phyloP scores from a whole-genome alignment of 2,113 vertebrate genomes.

The Xenopus laevis region DNA sequence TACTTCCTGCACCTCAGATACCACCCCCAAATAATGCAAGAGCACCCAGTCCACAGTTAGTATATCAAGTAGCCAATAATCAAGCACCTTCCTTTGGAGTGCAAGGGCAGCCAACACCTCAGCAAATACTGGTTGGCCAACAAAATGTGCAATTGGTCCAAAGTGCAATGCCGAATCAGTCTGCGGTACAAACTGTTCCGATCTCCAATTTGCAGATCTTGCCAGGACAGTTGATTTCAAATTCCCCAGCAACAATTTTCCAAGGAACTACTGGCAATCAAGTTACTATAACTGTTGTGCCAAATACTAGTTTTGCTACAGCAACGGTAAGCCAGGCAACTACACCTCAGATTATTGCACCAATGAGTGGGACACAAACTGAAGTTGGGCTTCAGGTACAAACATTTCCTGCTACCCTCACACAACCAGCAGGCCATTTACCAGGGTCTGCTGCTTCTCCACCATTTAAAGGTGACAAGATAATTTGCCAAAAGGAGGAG shows the following conservation, averaged over 20 bases:
- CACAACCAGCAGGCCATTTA: conserved; percentile 75
- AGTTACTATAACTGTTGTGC: conserved; percentile 97
- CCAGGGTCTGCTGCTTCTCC: conserved; percentile 70
- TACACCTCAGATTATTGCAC: conserved; percentile 73
- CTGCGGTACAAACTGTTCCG: conserved; percentile 86
- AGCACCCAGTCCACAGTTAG: conserved; percentile 85
- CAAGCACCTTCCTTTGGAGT: conserved; percentile 75
- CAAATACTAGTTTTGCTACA: conserved; percentile 91
- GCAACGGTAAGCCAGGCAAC: conserved; percentile 87
- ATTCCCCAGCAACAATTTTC: conserved; percentile 86
- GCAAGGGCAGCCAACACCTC: conserved; percentile 74
- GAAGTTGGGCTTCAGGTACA: conserved; percentile 80
- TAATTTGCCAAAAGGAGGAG: conserved; percentile 99
- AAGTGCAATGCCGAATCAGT: conserved; percentile 76
- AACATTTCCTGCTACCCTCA: conserved; percentile 69
- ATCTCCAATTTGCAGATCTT: conserved; percentile 85
- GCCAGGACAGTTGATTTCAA: conserved; percentile 89
- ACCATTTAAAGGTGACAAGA: conserved; percentile 96
- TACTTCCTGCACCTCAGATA: conserved; percentile 95
- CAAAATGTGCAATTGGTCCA: conserved; percentile 92
- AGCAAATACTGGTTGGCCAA: conserved; percentile 81
- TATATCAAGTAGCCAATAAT: conserved; percentile 91
- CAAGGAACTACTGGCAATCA: conserved; percentile 89
- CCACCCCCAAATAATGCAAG: conserved; percentile 85
- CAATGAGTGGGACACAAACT: conserved; percentile 72